phyloP scores from a whole-genome alignment of 2,888 invertebrate species.

The Lampropteryx suffumata region DNA sequence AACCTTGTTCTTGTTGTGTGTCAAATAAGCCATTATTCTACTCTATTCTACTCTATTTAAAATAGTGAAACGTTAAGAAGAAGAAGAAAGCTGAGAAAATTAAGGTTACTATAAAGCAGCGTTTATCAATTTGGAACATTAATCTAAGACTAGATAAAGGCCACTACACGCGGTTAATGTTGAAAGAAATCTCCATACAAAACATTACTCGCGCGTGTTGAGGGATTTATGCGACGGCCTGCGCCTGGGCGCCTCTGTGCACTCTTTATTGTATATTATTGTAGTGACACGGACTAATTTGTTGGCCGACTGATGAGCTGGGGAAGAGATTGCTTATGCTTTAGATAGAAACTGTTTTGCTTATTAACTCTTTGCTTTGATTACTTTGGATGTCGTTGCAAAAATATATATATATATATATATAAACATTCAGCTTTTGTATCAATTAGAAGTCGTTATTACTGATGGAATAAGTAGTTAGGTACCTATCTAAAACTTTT shows the following conservation, averaged over 20 bases:
- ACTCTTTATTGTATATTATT: slow-evolving; percentile 80
- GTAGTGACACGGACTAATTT: slow-evolving; percentile 82
- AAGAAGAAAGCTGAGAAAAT: slow-evolving; percentile 27
- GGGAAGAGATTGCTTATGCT: slow-evolving; percentile 73
- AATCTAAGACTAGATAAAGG: slow-evolving; percentile 79
- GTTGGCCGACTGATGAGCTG: slow-evolving; percentile 79
- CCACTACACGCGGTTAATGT: slow-evolving; percentile 69
- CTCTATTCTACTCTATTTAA: no score
- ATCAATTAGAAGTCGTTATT: no score
- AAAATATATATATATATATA: no score
- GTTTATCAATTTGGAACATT: slow-evolving; percentile 75
- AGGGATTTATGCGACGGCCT: slow-evolving; percentile 78
- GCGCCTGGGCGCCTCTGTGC: slow-evolving; percentile 61
- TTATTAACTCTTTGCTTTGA: slow-evolving; percentile 55
- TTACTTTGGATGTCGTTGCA: background rate
- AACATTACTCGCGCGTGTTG: slow-evolving; percentile 78
- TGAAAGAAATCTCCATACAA: slow-evolving; percentile 83
- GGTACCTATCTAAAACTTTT: no score
- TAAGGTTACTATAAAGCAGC: slow-evolving; percentile 47
- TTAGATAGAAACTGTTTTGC: slow-evolving; percentile 49
- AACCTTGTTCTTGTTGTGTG: no score
- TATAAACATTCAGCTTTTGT: no score
- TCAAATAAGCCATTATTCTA: no score
- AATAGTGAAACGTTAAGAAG: no score
- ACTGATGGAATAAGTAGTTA: no score